A percentile compares a stretch with the other conserved stretches of the same genome.
phyloP scores from a whole-genome alignment of 2,888 invertebrate species.

The Melieria omissa region DNA sequence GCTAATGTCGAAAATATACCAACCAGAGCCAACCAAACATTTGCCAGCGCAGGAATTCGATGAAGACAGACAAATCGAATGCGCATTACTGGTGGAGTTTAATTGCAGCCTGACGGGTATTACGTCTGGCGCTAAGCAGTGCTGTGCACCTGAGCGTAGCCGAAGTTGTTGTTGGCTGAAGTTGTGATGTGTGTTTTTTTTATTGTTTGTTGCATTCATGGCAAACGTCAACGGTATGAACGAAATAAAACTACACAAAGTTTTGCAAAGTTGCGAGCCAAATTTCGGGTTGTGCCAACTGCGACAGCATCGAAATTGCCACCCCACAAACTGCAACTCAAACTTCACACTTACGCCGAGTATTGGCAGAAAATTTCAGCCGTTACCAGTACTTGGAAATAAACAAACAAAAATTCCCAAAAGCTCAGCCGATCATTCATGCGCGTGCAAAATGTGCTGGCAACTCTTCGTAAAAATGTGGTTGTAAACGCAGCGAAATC shows the following conservation, averaged over 20 bases:
- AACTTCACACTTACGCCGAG: too few relatives aligned
- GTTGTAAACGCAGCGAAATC: too few relatives aligned
- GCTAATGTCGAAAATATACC: too few relatives aligned
- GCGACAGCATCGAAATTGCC: background rate
- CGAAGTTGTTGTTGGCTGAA: background rate
- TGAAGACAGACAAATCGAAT: background rate
- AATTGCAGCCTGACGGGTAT: constrained; percentile 10
- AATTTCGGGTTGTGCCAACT: background rate
- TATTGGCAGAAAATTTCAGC: too few relatives aligned
- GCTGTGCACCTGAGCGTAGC: constrained; percentile 17
- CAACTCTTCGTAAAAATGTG: too few relatives aligned
- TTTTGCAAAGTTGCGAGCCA: background rate
- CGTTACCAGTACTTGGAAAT: too few relatives aligned
- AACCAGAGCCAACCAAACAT: too few relatives aligned
- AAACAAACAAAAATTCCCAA: too few relatives aligned
- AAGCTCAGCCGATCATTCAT: too few relatives aligned
- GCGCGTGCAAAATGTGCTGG: too few relatives aligned
- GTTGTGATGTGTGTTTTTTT: background rate
- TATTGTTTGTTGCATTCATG: background rate
- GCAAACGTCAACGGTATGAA: background rate
- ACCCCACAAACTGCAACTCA: background rate
- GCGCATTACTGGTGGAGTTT: background rate
- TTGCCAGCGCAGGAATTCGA: too few relatives aligned
- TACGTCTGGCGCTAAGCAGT: constrained; percentile 24
- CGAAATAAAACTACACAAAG: background rate